A percentile compares a stretch with the other conserved stretches of the same genome.
These are phyloP conservation scores for Tetramorium bicarinatum DNA, from an alignment of 2,888 invertebrate genomes.

Conservation along the genomic window DNA sequence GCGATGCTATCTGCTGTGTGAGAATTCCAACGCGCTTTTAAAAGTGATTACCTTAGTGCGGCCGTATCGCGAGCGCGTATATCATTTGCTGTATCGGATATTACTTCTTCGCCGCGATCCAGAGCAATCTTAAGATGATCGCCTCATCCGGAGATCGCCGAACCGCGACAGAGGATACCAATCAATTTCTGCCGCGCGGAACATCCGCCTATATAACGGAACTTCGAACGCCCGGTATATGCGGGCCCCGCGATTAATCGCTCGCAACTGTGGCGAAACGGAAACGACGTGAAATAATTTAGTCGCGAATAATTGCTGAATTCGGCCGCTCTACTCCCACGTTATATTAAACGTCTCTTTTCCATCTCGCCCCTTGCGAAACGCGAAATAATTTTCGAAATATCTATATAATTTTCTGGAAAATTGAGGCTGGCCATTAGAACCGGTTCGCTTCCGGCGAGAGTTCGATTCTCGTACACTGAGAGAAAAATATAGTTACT, in stretches of 20 bases:
- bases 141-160: neutral
- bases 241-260: neutral
- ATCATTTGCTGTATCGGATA: neutral
- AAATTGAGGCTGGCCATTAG: neutral
- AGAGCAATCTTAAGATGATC: slow-evolving; percentile 8
- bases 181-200: slow-evolving; percentile 43
- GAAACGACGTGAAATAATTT: slow-evolving; percentile 29
- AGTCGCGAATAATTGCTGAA: neutral
- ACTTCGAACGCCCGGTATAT: slow-evolving; percentile 13
- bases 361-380: neutral
- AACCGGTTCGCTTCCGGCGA: neutral
- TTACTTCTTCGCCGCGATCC: neutral
- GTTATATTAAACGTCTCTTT: neutral
- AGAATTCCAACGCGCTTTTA: neutral
- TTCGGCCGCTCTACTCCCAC: neutral
- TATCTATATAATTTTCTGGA: neutral
- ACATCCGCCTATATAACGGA: slow-evolving; percentile 37
- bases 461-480: neutral
- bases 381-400: neutral
- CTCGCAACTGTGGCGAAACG: neutral
- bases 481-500: too few species aligned
- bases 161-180: slow-evolving; percentile 22
- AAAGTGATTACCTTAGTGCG: neutral
- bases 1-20: neutral
- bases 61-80: neutral